Evolutionary conservation across 1,140 invertebrate species (phyloP).

Genomic region (Lamellibrachia luymesi): DNA sequence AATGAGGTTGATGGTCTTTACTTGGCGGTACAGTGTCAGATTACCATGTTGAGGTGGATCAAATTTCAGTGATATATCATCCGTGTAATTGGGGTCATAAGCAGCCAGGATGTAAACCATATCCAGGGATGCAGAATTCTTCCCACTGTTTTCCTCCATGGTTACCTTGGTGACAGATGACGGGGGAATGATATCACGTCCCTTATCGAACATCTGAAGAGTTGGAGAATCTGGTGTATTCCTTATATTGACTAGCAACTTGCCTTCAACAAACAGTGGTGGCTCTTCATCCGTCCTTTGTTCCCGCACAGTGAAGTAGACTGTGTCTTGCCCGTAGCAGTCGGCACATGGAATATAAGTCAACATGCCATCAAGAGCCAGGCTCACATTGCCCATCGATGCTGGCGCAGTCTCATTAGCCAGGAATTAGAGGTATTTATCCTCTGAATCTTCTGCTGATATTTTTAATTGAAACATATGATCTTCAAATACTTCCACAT

Average conservation of each 20-base stretch:
- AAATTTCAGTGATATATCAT: background rate
- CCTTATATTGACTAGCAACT: background rate
- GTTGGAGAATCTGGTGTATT: background rate
- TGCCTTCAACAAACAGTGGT: background rate
- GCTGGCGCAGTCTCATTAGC: background rate
- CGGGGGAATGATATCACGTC: background rate
- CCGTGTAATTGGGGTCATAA: conserved; percentile 10
- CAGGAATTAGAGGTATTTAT: background rate
- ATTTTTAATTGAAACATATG: background rate
- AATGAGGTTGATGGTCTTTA: background rate
- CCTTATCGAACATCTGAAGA: background rate
- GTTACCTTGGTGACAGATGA: background rate
- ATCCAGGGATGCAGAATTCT: background rate
- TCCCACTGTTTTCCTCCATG: background rate
- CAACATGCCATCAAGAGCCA: background rate
- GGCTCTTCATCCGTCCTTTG: background rate
- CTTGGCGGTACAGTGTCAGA: background rate
- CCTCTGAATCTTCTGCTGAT: background rate
- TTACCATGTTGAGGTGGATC: conserved; percentile 2
- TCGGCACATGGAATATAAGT: background rate
- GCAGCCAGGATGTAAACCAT: conserved; percentile 8
- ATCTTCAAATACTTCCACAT: background rate
- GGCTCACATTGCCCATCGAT: background rate
- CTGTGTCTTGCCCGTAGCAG: background rate
- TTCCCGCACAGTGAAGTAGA: conserved; percentile 5